A percentile compares a stretch with the other conserved stretches of the same genome.
These are phyloP conservation scores for Heterodera filipjevi DNA, from an alignment of 2,888 invertebrate genomes.

Conservation along the genomic window DNA sequence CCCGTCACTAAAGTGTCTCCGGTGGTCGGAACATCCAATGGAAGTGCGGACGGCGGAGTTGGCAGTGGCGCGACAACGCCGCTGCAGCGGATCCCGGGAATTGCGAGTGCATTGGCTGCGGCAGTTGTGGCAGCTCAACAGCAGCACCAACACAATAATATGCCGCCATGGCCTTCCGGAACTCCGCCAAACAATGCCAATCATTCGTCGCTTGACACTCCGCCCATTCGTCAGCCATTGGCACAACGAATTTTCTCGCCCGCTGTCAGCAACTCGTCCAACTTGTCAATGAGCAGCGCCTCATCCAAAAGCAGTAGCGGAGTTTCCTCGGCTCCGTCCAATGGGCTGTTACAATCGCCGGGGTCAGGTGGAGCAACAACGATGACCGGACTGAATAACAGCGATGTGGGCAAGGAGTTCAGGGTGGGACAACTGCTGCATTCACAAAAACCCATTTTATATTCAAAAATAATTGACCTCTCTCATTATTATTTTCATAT, in stretches of 20 bases:
- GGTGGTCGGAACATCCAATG: not conserved
- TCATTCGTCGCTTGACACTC: slow-evolving; percentile 1
- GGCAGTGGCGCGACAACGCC: not conserved
- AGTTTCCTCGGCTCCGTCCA: slow-evolving; percentile 8
- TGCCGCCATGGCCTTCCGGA: slow-evolving; percentile 11
- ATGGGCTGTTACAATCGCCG: slow-evolving; percentile 1
- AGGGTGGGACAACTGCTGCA: not conserved
- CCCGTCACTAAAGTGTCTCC: slow-evolving; percentile 2
- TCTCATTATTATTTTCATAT: not conserved
- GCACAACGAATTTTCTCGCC: slow-evolving; percentile 22
- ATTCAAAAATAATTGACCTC: not conserved
- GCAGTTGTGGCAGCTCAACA: slow-evolving; percentile 27
- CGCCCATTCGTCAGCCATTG: slow-evolving; percentile 19
- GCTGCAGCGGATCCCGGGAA: slow-evolving; percentile 19
- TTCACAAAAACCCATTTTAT: not conserved
- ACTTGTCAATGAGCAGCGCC: not conserved
- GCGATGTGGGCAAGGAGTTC: slow-evolving; percentile 9
- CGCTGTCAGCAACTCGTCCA: slow-evolving; percentile 19
- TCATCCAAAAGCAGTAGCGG: slow-evolving; percentile 18
- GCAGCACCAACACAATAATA: slow-evolving; percentile 18
- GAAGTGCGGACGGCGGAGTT: not conserved
- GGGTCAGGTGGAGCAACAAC: not conserved
- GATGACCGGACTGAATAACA: not conserved
- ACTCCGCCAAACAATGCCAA: slow-evolving; percentile 3
- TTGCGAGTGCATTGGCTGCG: slow-evolving; percentile 31